Evolutionary conservation across 2,888 invertebrate species (phyloP).

Genomic region (Acrobeloides nanus): DNA sequence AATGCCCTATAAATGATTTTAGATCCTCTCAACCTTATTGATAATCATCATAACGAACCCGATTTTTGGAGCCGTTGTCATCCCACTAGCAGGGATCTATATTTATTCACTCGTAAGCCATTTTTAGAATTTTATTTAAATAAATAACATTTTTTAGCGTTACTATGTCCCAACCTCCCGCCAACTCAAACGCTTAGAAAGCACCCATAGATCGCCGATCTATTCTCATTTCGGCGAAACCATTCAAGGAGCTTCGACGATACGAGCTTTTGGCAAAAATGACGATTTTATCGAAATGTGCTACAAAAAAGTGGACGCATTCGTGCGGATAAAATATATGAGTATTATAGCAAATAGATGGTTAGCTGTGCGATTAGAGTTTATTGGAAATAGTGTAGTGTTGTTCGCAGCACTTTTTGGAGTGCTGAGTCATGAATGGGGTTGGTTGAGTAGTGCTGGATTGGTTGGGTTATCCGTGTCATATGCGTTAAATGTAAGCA

Average conservation of each 20-base stretch:
- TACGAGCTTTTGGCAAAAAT: constrained; percentile 5
- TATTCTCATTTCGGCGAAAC: constrained; percentile 52
- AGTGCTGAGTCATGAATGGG: constrained; percentile 61
- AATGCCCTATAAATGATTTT: too few species aligned
- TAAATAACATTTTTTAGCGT: constrained; percentile 60
- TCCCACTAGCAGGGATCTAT: constrained; percentile 38
- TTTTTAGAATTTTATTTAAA: neutral
- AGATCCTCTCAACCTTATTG: constrained; percentile 39
- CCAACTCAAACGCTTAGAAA: constrained; percentile 60
- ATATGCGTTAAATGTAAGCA: constrained; percentile 58
- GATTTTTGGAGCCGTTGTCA: constrained; percentile 36
- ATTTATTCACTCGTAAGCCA: constrained; percentile 29
- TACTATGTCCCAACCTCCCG: constrained; percentile 89
- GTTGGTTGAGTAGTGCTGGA: constrained; percentile 56
- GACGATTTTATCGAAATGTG: constrained; percentile 1
- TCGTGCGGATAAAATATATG: constrained; percentile 29
- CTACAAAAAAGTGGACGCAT: constrained; percentile 7
- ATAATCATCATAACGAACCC: constrained; percentile 45
- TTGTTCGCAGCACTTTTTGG: constrained; percentile 88
- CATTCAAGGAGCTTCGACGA: constrained; percentile 20
- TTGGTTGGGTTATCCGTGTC: constrained; percentile 60
- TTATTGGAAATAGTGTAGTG: constrained; percentile 89
- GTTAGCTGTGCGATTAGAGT: constrained; percentile 86
- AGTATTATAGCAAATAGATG: constrained; percentile 72
- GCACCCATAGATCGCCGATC: constrained; percentile 42